Base-by-base conservation (phyloP, 2,888 invertebrate species). In the Tenthredo mesomela region DNA sequence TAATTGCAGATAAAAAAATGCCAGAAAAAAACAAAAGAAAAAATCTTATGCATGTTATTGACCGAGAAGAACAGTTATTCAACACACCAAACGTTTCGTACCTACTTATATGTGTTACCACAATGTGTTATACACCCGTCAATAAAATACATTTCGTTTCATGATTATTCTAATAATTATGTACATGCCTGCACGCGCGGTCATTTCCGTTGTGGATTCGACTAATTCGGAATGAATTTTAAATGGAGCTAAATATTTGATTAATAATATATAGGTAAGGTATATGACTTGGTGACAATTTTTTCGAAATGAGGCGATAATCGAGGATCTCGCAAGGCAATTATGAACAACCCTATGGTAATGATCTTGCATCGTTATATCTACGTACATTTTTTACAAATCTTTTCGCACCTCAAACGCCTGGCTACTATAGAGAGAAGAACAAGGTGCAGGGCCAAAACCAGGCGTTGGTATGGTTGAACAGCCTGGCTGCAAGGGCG, bases 401-500 rank as follows among this genome's bases (percentile, higher is more conserved):
- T 89, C 88, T 90, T 91, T 90, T 91, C 89, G 89, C 90, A 88
- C 88, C 88, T 87, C 86, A 33, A 77, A 6, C 12, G 25, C 21
- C 4, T n/a, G 65, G 82, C 21, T 43, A 67, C 15, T 58, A 15
- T 37, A 15, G 18, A n/a, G 82, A 15, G n/a, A 65, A 71, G 82
- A 83, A 87, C 87, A 88, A 90, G 89, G 88, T 88, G 89, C 86
- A 86, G 71, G 21, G 40, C 54, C 61, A 85, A 37, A 61, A 80
- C 40, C 84, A 73, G 84, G 84, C 70, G 75, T 83, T 84, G 54
- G 54, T 29, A 54, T 77, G 77, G 58, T 80, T 37, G 58, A 40
- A 40, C 61, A 15, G 67, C 15, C 61, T 12, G 70, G n/a, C 43
- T 29, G 70, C 82, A 65, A 82, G 47, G 80, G 67, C 67, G 82